Conservation (phyloP, 2,113 vertebrate species). For the Chelonoidis abingdonii region DNA sequence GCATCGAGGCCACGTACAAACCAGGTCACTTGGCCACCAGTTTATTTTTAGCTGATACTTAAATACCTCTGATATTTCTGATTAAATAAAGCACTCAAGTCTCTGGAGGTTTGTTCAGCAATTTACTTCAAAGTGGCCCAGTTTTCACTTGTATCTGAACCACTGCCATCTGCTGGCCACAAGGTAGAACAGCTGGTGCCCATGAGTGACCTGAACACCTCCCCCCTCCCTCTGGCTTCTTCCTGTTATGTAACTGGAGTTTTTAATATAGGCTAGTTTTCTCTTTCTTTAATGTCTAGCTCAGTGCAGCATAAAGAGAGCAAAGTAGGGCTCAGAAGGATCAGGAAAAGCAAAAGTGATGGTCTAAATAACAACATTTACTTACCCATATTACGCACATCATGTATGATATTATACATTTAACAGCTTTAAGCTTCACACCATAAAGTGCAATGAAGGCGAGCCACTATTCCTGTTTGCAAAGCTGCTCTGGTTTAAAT, state of each 20-base stretch:
- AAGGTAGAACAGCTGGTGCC: background rate
- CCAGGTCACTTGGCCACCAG: background rate
- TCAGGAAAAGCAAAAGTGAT: background rate
- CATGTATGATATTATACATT: background rate
- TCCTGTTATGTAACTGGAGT: background rate
- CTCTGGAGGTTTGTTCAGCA: background rate
- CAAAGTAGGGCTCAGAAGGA: background rate
- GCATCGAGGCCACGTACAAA: background rate
- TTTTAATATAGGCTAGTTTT: background rate
- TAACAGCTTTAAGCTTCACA: background rate
- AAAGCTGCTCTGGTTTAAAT: background rate
- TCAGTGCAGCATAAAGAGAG: background rate
- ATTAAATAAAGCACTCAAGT: background rate
- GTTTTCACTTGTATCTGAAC: background rate
- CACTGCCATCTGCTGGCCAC: constrained; percentile 63
- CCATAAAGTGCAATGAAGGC: background rate
- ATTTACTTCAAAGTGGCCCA: background rate
- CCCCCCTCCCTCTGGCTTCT: background rate
- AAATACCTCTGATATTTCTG: background rate
- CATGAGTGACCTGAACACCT: background rate
- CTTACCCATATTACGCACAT: background rate
- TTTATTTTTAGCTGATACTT: background rate
- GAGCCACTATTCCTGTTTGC: background rate
- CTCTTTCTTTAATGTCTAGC: background rate
- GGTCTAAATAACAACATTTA: accelerated